Base-by-base conservation (phyloP, 1,140 invertebrate species). In the Drosophila micromelanica region DNA sequence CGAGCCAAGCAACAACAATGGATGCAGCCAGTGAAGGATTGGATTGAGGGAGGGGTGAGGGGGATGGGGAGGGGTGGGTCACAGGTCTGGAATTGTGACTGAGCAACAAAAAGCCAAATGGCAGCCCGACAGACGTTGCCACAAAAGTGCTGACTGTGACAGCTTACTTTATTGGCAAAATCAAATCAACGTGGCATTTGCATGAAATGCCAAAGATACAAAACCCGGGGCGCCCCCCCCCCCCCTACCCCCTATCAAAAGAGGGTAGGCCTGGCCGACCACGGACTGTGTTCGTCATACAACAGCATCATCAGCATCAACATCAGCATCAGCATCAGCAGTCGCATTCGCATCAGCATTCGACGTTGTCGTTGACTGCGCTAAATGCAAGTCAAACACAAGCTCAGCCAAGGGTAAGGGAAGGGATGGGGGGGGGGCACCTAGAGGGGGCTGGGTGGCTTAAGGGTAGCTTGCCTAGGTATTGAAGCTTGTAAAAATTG, bases 101-200 rank as follows among this genome's bases (percentile, higher is more conserved):
- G 11, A 45, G 70, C 57, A 77, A 77, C 74, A 77, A 77, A 77
- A 71, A 65, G n/a, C n/a, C 74, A 51, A 77, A 27, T 27, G 63
- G 45, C 40, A 57, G 76, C 69, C 76, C n/a, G n/a, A n/a, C n/a
- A 63, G 65, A 27, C 63, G 40, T 49, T 38, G 54, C 78, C 51
- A 76, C 78, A 87, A 87, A 87, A 87, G 82, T 87, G 82, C 82
- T 87, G 82, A 87, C 82, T 87, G 79, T 87, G 82, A 87, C 82
- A 87, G 82, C 82, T 87, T 87, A 89, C 82, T 89, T 87, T 87
- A 87, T 87, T 87, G 82, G 82, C 82, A 87, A 87, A 87, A 87
- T 87, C 82, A 87, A 87, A 87, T 87, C 82, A 87, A 87, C 82
- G 87, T 87, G 84, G 82, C 82, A 87, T 87, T 87, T 87, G 78